Evolutionary conservation across 2,888 invertebrate genomes (phyloP).

Genomic region (Celastrina argiolus): DNA sequence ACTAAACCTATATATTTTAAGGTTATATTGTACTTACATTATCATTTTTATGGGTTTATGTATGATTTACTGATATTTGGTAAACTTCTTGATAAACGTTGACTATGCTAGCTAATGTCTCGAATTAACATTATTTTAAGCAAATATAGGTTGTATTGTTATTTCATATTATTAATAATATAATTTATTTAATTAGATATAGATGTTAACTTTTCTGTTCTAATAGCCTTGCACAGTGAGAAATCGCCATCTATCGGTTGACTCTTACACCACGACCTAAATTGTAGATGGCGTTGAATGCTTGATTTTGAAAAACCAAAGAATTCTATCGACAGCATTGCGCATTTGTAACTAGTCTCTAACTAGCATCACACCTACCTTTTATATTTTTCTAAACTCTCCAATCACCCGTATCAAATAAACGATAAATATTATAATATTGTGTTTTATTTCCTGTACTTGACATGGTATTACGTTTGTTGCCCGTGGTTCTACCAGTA

Average conservation of each 20-base stretch:
- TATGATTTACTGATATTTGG: background rate
- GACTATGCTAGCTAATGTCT: background rate
- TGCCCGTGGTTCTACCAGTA: too few species aligned
- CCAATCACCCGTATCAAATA: constrained; percentile 11
- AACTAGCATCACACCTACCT: constrained; percentile 50
- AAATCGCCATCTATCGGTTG: background rate
- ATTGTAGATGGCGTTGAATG: background rate
- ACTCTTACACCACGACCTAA: background rate
- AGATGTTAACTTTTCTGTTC: constrained; percentile 4
- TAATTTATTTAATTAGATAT: constrained; percentile 17
- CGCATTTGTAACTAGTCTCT: background rate
- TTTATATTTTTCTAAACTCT: constrained; percentile 46
- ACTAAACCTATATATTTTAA: background rate
- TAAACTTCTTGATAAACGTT: background rate
- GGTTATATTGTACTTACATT: constrained; percentile 6
- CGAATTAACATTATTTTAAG: constrained; percentile 16
- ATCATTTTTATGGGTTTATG: background rate
- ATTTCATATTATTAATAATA: constrained; percentile 19
- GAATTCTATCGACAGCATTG: background rate
- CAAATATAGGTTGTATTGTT: constrained; percentile 21
- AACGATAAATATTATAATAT: constrained; percentile 66
- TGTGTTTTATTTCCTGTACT: constrained; percentile 40
- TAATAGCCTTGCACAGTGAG: background rate
- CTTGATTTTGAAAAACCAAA: constrained; percentile 6
- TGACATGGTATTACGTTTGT: too few species aligned